phyloP scores from a whole-genome alignment of 2,888 invertebrate species.

The Diplolepis rosae region DNA sequence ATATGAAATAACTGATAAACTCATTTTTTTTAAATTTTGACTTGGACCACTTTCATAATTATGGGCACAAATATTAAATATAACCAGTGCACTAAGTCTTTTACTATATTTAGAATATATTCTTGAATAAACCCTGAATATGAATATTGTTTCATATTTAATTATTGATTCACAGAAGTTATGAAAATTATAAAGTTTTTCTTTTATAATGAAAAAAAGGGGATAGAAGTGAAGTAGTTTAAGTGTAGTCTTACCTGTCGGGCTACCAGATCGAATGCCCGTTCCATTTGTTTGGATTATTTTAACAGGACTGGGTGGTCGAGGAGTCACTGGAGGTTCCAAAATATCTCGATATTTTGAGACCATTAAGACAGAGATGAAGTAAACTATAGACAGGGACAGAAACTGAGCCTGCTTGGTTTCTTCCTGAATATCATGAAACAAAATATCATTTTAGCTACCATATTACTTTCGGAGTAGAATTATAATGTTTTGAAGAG shows the following conservation, averaged over 20 bases:
- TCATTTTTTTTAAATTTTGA: too few species aligned
- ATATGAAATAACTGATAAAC: too few species aligned
- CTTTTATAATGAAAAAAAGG: too few species aligned
- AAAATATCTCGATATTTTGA: conserved; percentile 99
- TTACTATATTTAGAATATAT: too few species aligned
- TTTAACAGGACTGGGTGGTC: conserved; percentile 79
- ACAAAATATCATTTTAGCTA: background rate
- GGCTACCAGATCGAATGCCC: conserved; percentile 76
- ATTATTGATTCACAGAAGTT: background rate
- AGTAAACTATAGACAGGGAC: conserved; percentile 98
- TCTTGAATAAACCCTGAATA: too few species aligned
- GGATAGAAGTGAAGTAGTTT: too few species aligned
- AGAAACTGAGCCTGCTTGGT: conserved; percentile 99
- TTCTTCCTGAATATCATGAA: conserved; percentile 86
- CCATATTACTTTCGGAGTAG: background rate
- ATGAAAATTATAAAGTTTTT: too few species aligned
- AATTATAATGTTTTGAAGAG: background rate
- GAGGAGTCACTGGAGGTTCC: conserved; percentile 89
- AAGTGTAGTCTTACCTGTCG: conserved; percentile 75
- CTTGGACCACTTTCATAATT: too few species aligned
- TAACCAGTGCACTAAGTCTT: too few species aligned
- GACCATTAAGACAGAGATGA: conserved; percentile 99
- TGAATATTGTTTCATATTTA: too few species aligned
- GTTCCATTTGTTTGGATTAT: conserved; percentile 76
- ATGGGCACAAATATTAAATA: too few species aligned